phyloP scores from a whole-genome alignment of 2,797 vertebrate genomes.

The Pipistrellus pygmaeus region DNA sequence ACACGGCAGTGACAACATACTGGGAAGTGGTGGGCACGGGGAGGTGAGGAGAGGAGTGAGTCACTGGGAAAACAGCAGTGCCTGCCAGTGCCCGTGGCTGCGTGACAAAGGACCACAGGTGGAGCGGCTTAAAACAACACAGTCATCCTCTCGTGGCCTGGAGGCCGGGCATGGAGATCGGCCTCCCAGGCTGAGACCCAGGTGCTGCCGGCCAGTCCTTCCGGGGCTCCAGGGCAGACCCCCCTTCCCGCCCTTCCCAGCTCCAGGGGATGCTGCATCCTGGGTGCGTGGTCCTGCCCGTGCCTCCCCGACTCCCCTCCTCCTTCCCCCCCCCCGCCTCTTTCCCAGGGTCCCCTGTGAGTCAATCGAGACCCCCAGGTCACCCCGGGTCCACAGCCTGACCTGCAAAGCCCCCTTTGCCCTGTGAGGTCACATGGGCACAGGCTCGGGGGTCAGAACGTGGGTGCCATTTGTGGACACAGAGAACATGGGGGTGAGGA shows the following conservation, averaged over 20 bases:
- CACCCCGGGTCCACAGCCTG: not conserved
- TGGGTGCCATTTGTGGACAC: too few relatives aligned
- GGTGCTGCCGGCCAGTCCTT: not conserved
- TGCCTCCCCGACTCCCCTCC: too few relatives aligned
- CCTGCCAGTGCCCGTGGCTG: not conserved
- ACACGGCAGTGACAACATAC: rapidly evolving
- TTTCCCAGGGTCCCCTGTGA: not conserved
- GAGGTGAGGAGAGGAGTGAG: rapidly evolving
- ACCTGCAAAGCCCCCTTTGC: too few relatives aligned
- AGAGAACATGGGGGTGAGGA: rapidly evolving
- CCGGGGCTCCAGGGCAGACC: not conserved
- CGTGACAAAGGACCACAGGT: rapidly evolving
- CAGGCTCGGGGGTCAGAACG: not conserved
- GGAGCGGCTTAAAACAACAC: not conserved
- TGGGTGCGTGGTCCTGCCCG: not conserved
- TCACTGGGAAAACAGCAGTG: not conserved
- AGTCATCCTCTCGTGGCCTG: rapidly evolving
- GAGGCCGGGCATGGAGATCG: rapidly evolving
- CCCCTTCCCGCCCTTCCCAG: too few relatives aligned
- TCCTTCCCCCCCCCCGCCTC: not conserved
- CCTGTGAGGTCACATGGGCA: rapidly evolving
- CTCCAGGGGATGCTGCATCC: rapidly evolving
- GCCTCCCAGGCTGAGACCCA: rapidly evolving
- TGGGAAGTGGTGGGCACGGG: rapidly evolving
- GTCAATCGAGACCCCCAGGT: rapidly evolving